phyloP scores from a whole-genome alignment of 2,888 invertebrate genomes.

The Cantharis nigra region DNA sequence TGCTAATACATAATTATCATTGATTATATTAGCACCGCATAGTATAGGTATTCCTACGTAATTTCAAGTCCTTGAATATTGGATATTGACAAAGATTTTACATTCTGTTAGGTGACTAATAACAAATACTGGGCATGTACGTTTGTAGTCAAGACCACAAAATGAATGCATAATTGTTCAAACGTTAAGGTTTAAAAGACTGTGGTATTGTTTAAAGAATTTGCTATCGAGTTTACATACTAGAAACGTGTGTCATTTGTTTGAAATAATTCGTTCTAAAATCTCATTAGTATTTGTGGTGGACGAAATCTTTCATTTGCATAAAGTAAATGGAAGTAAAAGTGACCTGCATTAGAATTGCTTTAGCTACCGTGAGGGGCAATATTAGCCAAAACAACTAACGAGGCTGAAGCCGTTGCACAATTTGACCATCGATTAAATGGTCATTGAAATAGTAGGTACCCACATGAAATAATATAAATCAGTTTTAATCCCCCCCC shows the following conservation, averaged over 20 bases:
- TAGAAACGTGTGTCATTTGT: conserved; percentile 33
- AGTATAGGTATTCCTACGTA: background rate
- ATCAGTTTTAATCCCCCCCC: too few species aligned
- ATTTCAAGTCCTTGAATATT: conserved; percentile 5
- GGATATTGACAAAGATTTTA: conserved; percentile 4
- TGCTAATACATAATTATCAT: background rate
- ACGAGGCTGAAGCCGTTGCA: background rate
- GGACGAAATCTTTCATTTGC: background rate
- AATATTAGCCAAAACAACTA: background rate
- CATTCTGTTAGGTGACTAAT: conserved; percentile 14
- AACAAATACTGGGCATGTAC: conserved; percentile 18
- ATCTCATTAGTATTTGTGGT: background rate
- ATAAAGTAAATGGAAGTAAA: background rate
- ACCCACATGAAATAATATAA: background rate
- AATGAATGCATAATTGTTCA: conserved; percentile 15
- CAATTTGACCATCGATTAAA: background rate
- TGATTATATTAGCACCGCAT: background rate
- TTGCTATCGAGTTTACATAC: conserved; percentile 12
- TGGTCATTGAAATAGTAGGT: background rate
- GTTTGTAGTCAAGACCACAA: conserved; percentile 14
- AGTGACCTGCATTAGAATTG: background rate
- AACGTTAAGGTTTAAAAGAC: conserved; percentile 1
- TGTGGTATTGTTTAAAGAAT: conserved; percentile 12
- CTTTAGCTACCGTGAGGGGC: background rate
- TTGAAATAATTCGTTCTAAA: background rate